Conservation (phyloP, 2,888 invertebrate species). For the Protodeltote pygarga region DNA sequence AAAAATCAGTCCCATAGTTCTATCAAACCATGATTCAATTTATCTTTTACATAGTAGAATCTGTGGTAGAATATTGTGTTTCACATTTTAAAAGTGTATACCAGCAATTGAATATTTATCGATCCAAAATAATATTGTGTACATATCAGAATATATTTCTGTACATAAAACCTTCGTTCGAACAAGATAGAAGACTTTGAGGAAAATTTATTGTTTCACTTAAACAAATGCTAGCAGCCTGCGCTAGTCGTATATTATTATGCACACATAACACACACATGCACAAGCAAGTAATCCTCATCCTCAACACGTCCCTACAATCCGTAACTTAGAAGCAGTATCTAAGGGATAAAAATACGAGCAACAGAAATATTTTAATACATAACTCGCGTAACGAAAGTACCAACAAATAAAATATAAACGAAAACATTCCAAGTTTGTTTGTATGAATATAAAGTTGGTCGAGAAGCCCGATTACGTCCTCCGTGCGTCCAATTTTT, state of each 20-base stretch:
- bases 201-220: slow-evolving; percentile 22
- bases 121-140: slow-evolving; percentile 2
- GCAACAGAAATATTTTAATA: slow-evolving; percentile 34
- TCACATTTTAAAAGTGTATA: no score
- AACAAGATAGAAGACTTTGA: not conserved
- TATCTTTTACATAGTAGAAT: slow-evolving; percentile 6
- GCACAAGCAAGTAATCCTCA: slow-evolving; percentile 26
- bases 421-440: slow-evolving; percentile 26
- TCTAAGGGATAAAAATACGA: slow-evolving; percentile 21
- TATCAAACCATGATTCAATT: slow-evolving; percentile 22
- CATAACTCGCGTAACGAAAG: slow-evolving; percentile 31
- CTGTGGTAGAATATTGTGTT: slow-evolving; percentile 3
- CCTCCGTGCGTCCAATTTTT: slow-evolving; percentile 31
- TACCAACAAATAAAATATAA: slow-evolving; percentile 33
- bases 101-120: no score
- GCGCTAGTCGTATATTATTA: slow-evolving; percentile 10
- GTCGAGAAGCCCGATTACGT: slow-evolving; percentile 47
- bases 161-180: not conserved
- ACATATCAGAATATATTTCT: not conserved
- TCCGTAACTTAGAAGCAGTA: slow-evolving; percentile 18
- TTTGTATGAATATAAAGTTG: slow-evolving; percentile 25
- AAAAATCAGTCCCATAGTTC: slow-evolving; percentile 14
- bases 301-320: slow-evolving; percentile 25
- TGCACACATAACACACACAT: no score
- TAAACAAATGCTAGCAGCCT: slow-evolving; percentile 18